A percentile compares a stretch with the other conserved stretches of the same genome.
Conservation (phyloP, 2,113 vertebrate genomes). For the Proterorhinus semilunaris region DNA sequence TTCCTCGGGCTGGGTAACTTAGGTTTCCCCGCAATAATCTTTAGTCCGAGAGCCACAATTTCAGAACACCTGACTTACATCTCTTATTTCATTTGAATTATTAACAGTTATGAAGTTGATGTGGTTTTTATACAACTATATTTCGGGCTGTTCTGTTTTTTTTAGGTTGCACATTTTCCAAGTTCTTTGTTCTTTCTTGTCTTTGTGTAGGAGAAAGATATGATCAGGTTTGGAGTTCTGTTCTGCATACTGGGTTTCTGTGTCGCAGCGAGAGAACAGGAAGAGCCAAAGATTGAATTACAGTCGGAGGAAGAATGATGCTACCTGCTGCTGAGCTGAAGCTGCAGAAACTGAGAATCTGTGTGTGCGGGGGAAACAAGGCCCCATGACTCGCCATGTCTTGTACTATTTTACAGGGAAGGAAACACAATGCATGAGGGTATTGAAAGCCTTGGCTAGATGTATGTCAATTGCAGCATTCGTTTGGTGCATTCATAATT, state of each 20-base stretch:
- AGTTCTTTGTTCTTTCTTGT: background rate
- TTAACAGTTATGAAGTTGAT: background rate
- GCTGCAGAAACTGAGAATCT: constrained; percentile 1
- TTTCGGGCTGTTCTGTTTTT: background rate
- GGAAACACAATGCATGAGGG: background rate
- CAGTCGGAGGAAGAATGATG: constrained; percentile 4
- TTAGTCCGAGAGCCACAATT: too few species aligned
- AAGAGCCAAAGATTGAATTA: constrained; percentile 8
- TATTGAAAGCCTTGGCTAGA: background rate
- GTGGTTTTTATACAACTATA: background rate
- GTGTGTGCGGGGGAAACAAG: background rate
- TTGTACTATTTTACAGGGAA: background rate
- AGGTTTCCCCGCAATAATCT: background rate
- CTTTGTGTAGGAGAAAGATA: background rate
- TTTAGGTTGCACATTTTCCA: background rate
- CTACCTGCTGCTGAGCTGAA: constrained; percentile 10
- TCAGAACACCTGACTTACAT: too few species aligned
- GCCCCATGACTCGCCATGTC: too few species aligned
- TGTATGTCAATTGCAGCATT: too few species aligned
- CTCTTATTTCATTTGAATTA: background rate
- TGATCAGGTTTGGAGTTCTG: constrained; percentile 3
- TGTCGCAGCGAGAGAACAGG: constrained; percentile 5
- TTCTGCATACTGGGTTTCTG: constrained; percentile 7
- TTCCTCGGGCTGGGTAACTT: background rate
- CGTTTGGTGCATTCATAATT: too few species aligned